Conservation (phyloP, 2,888 invertebrate species). For the Chrysolina haemoptera region DNA sequence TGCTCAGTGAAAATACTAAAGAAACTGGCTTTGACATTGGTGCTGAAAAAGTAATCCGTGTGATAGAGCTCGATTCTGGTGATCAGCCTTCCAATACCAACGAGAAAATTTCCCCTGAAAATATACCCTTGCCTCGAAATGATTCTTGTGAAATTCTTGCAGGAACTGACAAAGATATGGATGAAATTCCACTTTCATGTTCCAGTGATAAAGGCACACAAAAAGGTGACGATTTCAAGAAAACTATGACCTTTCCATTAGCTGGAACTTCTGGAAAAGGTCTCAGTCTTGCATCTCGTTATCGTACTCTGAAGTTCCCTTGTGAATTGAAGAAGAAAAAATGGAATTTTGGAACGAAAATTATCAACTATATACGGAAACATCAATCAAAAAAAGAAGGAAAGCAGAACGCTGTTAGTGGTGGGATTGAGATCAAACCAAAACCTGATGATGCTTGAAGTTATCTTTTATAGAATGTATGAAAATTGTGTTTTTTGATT, state of each 20-base stretch:
- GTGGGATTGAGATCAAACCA: constrained; percentile 40
- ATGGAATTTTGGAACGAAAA: constrained; percentile 58
- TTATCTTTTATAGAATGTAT: constrained; percentile 16
- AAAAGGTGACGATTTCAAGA: constrained; percentile 42
- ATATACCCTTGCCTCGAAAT: constrained; percentile 47
- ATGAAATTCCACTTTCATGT: constrained; percentile 48
- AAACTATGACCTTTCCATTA: constrained; percentile 57
- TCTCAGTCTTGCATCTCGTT: constrained; percentile 48
- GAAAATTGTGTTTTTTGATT: not conserved
- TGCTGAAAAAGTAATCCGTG: constrained; percentile 49
- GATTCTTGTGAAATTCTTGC: constrained; percentile 45
- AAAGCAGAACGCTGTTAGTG: constrained; percentile 35
- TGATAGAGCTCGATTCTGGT: constrained; percentile 50
- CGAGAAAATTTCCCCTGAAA: constrained; percentile 42
- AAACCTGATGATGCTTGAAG: constrained; percentile 33
- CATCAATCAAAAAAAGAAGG: constrained; percentile 48
- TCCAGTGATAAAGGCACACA: constrained; percentile 31
- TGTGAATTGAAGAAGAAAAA: constrained; percentile 56
- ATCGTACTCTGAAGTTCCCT: constrained; percentile 53
- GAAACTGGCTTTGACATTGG: constrained; percentile 54
- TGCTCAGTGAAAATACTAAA: constrained; percentile 60
- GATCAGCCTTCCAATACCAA: constrained; percentile 44
- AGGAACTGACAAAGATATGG: constrained; percentile 48
- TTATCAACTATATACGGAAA: constrained; percentile 57
- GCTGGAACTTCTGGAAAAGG: constrained; percentile 50